These are phyloP conservation scores for Hetaerina americana DNA, from an alignment of 1,140 invertebrate species.

Conservation along the genomic window DNA sequence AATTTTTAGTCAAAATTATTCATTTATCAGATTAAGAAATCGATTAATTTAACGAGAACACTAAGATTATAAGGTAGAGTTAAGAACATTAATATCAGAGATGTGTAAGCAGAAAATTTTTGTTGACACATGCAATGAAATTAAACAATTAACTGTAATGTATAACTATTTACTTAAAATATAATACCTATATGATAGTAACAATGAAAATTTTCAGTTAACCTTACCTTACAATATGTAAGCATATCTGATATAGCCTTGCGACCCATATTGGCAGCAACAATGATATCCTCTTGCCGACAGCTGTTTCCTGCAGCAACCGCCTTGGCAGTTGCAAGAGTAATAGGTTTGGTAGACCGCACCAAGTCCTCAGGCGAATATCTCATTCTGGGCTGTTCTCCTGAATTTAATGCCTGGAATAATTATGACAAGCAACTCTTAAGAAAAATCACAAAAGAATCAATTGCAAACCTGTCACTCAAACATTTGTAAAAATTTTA, in stretches of 20 bases:
- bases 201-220: not conserved
- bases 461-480: not conserved
- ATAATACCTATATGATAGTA: not conserved
- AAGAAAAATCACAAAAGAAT: too few relatives aligned
- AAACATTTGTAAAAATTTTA: constrained; percentile 7
- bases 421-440: too few relatives aligned
- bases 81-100: too few relatives aligned
- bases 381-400: constrained; percentile 47
- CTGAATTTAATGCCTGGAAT: constrained; percentile 57
- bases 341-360: constrained; percentile 86
- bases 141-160: not conserved
- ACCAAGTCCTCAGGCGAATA: constrained; percentile 86
- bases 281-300: constrained; percentile 91
- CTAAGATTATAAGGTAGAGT: too few relatives aligned
- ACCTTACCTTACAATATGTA: constrained; percentile 60
- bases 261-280: constrained; percentile 89
- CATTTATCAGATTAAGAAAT: not conserved
- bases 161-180: not conserved
- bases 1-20: constrained; percentile 5
- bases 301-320: constrained; percentile 88
- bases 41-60: too few relatives aligned
- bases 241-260: constrained; percentile 93
- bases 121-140: too few relatives aligned
- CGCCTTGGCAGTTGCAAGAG: constrained; percentile 86
- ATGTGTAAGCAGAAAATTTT: too few relatives aligned